Percentiles rank a stretch among this genome's conserved stretches.
phyloP scores from a whole-genome alignment of 2,888 invertebrate species.

The Serrognathus titanus region DNA sequence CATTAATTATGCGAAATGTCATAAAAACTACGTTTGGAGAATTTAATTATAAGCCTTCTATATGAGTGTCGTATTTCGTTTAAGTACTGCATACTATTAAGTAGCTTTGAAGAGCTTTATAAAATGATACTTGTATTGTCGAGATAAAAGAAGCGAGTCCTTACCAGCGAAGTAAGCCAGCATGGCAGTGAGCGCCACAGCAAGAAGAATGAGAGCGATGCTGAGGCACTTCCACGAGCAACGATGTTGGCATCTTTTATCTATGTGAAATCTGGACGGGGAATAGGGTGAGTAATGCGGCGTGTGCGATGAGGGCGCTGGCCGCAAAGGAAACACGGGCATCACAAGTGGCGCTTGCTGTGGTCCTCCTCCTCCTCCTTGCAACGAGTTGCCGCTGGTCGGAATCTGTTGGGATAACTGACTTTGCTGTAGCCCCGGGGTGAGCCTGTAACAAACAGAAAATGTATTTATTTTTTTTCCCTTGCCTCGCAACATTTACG shows the following conservation, averaged over 20 bases:
- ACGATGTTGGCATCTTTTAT: slow-evolving; percentile 88
- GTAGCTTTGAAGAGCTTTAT: not conserved
- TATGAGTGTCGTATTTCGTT: too few species aligned
- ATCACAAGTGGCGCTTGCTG: slow-evolving; percentile 77
- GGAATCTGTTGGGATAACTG: slow-evolving; percentile 57
- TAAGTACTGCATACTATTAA: not conserved
- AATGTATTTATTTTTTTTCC: slow-evolving; percentile 1
- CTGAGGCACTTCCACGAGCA: slow-evolving; percentile 97
- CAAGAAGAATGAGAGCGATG: slow-evolving; percentile 86
- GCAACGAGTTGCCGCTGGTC: slow-evolving; percentile 61
- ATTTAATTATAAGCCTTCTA: too few species aligned
- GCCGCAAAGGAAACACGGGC: slow-evolving; percentile 82
- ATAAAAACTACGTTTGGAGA: too few species aligned
- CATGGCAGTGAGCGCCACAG: slow-evolving; percentile 88
- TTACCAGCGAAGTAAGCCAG: slow-evolving; percentile 94
- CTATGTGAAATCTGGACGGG: slow-evolving; percentile 90
- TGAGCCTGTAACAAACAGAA: slow-evolving; percentile 49
- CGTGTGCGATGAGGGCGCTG: slow-evolving; percentile 58
- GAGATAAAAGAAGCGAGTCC: slow-evolving; percentile 9
- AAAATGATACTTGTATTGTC: not conserved
- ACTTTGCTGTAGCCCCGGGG: slow-evolving; percentile 52
- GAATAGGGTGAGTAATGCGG: slow-evolving; percentile 87
- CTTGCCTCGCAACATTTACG: too few species aligned
- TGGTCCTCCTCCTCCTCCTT: slow-evolving; percentile 54
- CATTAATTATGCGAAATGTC: not conserved